A percentile compares a stretch with the other conserved stretches of the same genome.
Evolutionary conservation across 1,140 invertebrate genomes (phyloP).

Genomic region (Bombus superbus): DNA sequence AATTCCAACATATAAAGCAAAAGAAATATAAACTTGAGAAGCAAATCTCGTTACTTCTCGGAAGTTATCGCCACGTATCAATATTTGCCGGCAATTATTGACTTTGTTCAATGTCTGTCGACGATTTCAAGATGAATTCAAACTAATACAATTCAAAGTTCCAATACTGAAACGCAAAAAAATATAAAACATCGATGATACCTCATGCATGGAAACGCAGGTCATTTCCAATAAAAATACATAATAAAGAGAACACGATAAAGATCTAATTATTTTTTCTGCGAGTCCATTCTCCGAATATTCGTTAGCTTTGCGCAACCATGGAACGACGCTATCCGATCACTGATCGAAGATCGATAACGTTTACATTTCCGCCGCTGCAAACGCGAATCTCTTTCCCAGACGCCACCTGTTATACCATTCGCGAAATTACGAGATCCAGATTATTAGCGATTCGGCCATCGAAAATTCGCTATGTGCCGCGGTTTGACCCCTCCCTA

Average conservation of each 20-base stretch:
- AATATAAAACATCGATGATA: too few relatives aligned
- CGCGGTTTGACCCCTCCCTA: not conserved
- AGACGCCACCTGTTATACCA: slow-evolving; percentile 21
- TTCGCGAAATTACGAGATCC: slow-evolving; percentile 18
- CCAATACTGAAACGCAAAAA: not conserved
- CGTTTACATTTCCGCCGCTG: not conserved
- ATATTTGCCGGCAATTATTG: not conserved
- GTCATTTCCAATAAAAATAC: not conserved
- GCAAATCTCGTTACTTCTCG: not conserved
- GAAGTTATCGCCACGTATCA: not conserved
- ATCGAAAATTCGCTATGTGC: slow-evolving; percentile 22
- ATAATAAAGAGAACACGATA: not conserved
- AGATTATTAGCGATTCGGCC: slow-evolving; percentile 27
- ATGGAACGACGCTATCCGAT: not conserved
- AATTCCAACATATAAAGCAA: not conserved
- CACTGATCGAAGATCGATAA: slow-evolving; percentile 1
- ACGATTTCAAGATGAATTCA: not conserved
- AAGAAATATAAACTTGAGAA: not conserved
- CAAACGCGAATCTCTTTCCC: too few relatives aligned
- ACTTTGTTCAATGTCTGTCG: not conserved
- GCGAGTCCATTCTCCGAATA: not conserved
- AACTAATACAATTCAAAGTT: not conserved
- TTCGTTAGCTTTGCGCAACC: not conserved
- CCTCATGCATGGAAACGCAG: not conserved
- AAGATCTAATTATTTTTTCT: not conserved